Percentiles rank a stretch among this genome's conserved stretches.
Conservation (phyloP, 2,888 invertebrate species). For the Mayetiola destructor region DNA sequence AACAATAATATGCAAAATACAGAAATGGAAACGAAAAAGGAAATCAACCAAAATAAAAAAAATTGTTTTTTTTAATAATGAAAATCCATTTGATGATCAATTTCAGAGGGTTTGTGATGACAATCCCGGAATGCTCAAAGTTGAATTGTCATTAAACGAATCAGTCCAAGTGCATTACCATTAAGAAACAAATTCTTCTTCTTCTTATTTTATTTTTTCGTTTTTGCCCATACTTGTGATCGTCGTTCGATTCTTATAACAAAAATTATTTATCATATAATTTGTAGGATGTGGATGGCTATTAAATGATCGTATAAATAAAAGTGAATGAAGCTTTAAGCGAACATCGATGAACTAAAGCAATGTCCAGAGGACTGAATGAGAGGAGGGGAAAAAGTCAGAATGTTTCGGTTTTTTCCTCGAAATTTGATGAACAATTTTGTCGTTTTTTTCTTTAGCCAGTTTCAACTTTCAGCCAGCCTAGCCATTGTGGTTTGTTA, state of each 20-base stretch:
- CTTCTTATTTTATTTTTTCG: no score
- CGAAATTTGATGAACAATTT: conserved; percentile 11
- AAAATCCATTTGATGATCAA: background rate
- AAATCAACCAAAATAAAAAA: background rate
- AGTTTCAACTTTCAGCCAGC: background rate
- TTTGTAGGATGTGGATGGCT: background rate
- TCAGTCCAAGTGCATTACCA: background rate
- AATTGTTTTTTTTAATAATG: background rate
- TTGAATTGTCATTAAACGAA: background rate
- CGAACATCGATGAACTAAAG: background rate
- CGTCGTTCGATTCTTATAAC: background rate
- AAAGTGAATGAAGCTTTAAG: no score
- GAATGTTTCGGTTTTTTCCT: conserved; percentile 10
- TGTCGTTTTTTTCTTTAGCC: no score
- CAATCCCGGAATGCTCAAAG: no score
- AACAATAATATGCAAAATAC: background rate
- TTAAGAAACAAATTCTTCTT: background rate
- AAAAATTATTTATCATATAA: background rate
- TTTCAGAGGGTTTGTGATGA: background rate
- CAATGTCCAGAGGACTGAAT: background rate
- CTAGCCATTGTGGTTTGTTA: conserved; percentile 5
- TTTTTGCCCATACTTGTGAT: no score
- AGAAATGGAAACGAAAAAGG: background rate
- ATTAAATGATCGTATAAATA: background rate
- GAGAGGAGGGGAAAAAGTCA: background rate